Evolutionary conservation across 2,113 vertebrate genomes (phyloP).

Genomic region (Antechinus stuartii): DNA sequence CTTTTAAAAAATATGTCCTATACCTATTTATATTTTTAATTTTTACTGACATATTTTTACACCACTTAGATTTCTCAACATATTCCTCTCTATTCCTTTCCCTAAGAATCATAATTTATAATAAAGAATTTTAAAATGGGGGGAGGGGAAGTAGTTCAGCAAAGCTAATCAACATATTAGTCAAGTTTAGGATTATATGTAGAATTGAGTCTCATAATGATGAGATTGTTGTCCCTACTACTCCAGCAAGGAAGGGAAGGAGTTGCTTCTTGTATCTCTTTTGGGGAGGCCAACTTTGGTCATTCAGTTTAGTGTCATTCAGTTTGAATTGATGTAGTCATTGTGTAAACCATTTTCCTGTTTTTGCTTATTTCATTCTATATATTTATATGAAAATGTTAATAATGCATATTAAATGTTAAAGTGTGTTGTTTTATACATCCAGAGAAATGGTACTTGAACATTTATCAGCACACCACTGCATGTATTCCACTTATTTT

Average conservation of each 20-base stretch:
- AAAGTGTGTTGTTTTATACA: neutral
- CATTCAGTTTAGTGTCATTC: neutral
- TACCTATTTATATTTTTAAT: neutral
- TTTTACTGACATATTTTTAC: neutral
- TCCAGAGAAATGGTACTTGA: neutral
- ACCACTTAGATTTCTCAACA: neutral
- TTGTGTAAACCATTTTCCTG: neutral
- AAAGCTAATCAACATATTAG: neutral
- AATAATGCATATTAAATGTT: neutral
- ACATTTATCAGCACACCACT: neutral
- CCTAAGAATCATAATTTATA: neutral
- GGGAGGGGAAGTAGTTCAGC: neutral
- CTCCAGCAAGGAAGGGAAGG: neutral
- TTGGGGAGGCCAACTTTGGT: neutral
- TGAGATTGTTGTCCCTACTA: neutral
- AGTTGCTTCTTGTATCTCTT: neutral
- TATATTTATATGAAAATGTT: neutral
- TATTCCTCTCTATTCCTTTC: neutral
- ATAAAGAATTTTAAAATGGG: too few species aligned
- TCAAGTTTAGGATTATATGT: neutral
- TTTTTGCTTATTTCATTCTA: too few species aligned
- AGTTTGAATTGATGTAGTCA: neutral
- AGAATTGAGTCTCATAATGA: neutral
- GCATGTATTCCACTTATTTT: neutral
- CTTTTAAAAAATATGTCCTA: neutral